A percentile compares a stretch with the other conserved stretches of the same genome.
Conservation (phyloP, 2,888 invertebrate genomes). For the Cryptophagus acutangulus region DNA sequence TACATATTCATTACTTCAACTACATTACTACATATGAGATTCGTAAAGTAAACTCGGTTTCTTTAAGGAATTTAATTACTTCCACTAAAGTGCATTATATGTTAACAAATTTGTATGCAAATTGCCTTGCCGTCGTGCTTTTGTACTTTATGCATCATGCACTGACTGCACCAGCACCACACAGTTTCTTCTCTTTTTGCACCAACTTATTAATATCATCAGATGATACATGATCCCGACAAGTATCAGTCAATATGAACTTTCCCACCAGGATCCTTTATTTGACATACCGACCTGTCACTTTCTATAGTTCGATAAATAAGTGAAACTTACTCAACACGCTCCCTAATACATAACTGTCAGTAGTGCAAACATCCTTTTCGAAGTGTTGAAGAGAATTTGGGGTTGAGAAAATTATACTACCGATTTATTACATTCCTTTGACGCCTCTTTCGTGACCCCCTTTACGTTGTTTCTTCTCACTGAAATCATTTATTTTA, state of each 20-base stretch:
- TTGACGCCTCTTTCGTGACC: constrained; percentile 2
- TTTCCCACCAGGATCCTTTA: too few species aligned
- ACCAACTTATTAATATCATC: too few species aligned
- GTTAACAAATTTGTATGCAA: constrained; percentile 9
- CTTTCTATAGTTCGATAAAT: constrained; percentile 33
- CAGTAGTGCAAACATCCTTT: constrained; percentile 8
- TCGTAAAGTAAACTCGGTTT: constrained; percentile 11
- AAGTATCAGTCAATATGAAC: too few species aligned
- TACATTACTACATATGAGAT: constrained; percentile 9
- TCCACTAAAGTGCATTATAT: neutral
- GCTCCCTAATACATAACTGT: constrained; percentile 36
- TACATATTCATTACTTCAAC: constrained; percentile 11
- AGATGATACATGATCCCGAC: too few species aligned
- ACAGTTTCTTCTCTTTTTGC: too few species aligned
- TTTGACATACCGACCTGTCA: constrained; percentile 23
- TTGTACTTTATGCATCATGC: too few species aligned
- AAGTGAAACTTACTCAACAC: constrained; percentile 36
- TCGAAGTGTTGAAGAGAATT: constrained; percentile 6
- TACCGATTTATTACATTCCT: constrained; percentile 8
- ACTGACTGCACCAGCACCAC: too few species aligned
- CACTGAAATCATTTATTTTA: neutral
- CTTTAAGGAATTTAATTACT: constrained; percentile 11
- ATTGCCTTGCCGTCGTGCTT: too few species aligned
- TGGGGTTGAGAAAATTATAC: constrained; percentile 5
- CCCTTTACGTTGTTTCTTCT: neutral